Conservation (phyloP, 1,140 invertebrate species). For the Bradysia coprophila region DNA sequence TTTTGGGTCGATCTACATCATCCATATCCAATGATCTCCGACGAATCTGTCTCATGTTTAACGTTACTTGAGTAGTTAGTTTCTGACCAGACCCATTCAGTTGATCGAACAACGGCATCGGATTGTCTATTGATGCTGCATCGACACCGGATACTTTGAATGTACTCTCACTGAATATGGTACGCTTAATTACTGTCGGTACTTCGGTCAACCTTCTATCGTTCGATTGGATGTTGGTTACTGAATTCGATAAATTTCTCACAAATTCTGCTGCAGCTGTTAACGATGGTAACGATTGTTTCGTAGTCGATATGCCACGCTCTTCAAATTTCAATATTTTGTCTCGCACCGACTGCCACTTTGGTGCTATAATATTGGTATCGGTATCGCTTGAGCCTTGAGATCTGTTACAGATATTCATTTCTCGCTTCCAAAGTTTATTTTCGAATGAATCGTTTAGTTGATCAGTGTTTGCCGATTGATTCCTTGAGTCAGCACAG, state of each 20-base stretch:
- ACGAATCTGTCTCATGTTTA: slow-evolving; percentile 1
- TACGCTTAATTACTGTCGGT: neutral
- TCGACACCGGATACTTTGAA: neutral
- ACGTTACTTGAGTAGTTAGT: slow-evolving; percentile 1
- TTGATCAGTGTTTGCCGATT: no score
- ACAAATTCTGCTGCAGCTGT: no score
- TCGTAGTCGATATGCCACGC: neutral
- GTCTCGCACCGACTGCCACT: neutral
- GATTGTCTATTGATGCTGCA: neutral
- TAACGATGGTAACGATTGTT: neutral
- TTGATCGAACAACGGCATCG: neutral
- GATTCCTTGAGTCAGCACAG: no score
- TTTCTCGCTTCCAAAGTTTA: neutral
- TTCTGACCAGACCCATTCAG: neutral
- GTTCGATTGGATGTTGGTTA: neutral
- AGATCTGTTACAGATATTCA: neutral
- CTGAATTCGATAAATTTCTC: no score
- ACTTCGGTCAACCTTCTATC: neutral
- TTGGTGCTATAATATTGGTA: neutral
- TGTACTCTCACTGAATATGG: neutral
- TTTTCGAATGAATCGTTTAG: no score
- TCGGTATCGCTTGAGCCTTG: neutral
- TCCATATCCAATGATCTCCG: neutral
- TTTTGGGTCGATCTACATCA: neutral
- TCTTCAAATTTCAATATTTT: neutral